Conservation (phyloP, 2,797 vertebrate genomes). For the Diceros bicornis region DNA sequence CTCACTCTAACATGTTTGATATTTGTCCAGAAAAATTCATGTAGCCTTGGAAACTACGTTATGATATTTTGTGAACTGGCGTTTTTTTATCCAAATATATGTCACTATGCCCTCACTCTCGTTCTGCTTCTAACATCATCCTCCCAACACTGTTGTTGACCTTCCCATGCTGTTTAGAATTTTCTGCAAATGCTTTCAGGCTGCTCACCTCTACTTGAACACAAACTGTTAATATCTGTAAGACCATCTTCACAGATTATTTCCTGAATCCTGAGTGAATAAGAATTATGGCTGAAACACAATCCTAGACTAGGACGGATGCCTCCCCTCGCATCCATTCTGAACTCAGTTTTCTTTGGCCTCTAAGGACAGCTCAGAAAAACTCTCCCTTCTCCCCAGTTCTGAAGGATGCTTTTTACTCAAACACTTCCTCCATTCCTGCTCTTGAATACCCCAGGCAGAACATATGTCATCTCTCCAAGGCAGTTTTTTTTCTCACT, state of each 20-base stretch:
- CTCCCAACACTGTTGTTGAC: too few species aligned
- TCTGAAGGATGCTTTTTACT: background rate
- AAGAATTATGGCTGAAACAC: background rate
- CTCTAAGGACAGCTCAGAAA: background rate
- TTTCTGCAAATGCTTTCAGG: background rate
- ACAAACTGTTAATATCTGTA: background rate
- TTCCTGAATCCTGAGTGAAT: background rate
- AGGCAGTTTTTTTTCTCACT: background rate
- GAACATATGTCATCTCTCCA: fast-evolving
- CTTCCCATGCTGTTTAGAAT: fast-evolving
- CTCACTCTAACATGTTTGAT: background rate
- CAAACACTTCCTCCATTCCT: background rate
- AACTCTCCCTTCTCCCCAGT: background rate
- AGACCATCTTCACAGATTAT: background rate
- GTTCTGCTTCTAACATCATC: background rate
- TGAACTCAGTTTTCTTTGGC: background rate
- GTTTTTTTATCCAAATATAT: fast-evolving
- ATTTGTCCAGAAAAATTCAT: background rate
- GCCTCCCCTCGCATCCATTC: background rate
- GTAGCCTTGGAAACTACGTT: fast-evolving
- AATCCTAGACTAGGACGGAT: fast-evolving
- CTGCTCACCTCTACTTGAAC: background rate
- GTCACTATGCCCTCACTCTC: fast-evolving
- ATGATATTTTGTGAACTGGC: background rate
- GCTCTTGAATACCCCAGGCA: background rate